Base-by-base conservation (phyloP, 2,888 invertebrate genomes). In the Kryphioiulus occultus region DNA sequence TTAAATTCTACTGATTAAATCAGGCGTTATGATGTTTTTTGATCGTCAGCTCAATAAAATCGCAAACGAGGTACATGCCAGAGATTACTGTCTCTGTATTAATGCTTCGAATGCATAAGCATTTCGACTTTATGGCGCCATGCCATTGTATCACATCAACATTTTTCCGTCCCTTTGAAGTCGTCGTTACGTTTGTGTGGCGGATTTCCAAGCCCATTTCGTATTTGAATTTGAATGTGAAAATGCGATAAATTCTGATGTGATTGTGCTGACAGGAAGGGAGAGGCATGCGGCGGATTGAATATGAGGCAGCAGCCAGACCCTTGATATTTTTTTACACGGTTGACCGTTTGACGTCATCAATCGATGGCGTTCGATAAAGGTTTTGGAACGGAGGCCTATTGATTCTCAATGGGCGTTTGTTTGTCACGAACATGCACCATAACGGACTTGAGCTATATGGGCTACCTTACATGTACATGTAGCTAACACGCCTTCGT, bases 331-430 rank as follows among this genome's bases (percentile, higher is more conserved):
- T 68, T 68, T 44, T 9, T 5, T 22, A 4, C 30, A 2, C 26
- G 7, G 22, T 68, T 78, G 30, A 78, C 78, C 30, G 30, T 78
- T 53, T 78, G 78, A 30, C 78, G 78, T 78, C 78, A 78, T 78
- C 26, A 26, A 78, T 78, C 78, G 78, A 78, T 78, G 78, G 7
- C 78, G 15, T 78, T 78, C 26, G 78, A 78, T 78, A 12, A 10
- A 26, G 22, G 7, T 30, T 78, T 26, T 78, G 22, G 78, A 3
- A 78, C 15, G 78, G 2, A 78, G 12, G 78, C 30, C 78, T 78
- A 78, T 78, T 78, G 78, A 78, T 78, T 78, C 78, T 5, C 78
- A 78, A 78, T 78, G 78, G 78, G 78, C 78, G 78, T 78, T 30
- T 78, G 30, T 78, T 78, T 78, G 78, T 78, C 78, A 78, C 78